A percentile compares a stretch with the other conserved stretches of the same genome.
phyloP scores from a whole-genome alignment of 2,888 invertebrate species.

The Osedax fenrisi region DNA sequence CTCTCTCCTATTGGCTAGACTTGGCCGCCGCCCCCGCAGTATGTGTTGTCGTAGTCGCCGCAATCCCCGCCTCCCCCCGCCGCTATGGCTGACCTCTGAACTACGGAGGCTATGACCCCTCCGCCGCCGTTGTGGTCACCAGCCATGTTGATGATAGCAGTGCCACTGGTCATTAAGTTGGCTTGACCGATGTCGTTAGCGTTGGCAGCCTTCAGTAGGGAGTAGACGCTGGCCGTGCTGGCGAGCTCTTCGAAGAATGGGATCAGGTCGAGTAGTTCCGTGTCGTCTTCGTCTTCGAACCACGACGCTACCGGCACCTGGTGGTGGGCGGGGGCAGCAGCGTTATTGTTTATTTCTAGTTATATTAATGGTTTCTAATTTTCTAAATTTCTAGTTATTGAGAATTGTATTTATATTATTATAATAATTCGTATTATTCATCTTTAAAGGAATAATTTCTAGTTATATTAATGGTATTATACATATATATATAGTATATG shows the following conservation, averaged over 20 bases:
- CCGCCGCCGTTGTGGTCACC: neutral
- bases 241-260: conserved; percentile 94
- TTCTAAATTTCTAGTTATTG: no score
- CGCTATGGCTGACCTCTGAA: neutral
- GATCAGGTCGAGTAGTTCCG: conserved; percentile 86
- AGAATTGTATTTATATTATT: no score
- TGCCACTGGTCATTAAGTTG: neutral
- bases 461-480: no score
- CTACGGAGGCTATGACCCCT: neutral
- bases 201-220: conserved; percentile 41
- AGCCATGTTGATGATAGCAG: neutral
- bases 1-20: no score
- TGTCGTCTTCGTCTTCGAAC: conserved; percentile 98
- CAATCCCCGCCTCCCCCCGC: no score
- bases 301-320: conserved; percentile 92
- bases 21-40: no score
- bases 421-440: no score
- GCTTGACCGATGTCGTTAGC: neutral
- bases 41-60: neutral
- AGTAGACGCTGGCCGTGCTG: conserved; percentile 82
- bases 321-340: no score
- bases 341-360: no score
- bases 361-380: no score
- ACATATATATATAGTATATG: no score
- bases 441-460: no score